phyloP scores from a whole-genome alignment of 2,888 invertebrate genomes.

The Drosophila nr. perissopoda region DNA sequence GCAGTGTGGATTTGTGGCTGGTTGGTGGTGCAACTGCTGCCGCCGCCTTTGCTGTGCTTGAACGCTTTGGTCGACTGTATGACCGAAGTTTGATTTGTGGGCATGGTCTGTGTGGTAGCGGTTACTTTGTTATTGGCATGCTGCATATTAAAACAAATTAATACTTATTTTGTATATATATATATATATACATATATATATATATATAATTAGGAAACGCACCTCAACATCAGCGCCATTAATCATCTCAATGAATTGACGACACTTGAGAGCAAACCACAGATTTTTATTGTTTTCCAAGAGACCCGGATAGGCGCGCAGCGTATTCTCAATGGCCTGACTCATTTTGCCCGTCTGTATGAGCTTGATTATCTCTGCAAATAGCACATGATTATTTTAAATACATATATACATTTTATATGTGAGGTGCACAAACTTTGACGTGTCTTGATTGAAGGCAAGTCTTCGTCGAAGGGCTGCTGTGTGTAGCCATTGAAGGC shows the following conservation, averaged over 20 bases:
- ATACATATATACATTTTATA: background rate
- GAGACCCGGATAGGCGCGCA: constrained; percentile 95
- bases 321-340: constrained; percentile 96
- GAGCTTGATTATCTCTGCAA: constrained; percentile 94
- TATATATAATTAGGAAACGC: background rate
- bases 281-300: constrained; percentile 95
- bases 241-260: constrained; percentile 99
- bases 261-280: constrained; percentile 97
- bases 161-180: background rate
- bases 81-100: constrained; percentile 90
- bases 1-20: constrained; percentile 71
- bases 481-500: constrained; percentile 96
- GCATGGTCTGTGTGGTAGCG: constrained; percentile 79
- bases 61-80: constrained; percentile 90
- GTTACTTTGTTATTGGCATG: constrained; percentile 73
- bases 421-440: constrained; percentile 89
- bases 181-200: too few species aligned
- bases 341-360: constrained; percentile 97
- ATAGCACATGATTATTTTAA: constrained; percentile 51
- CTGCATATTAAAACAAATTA: constrained; percentile 22
- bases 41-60: constrained; percentile 78
- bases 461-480: constrained; percentile 95
- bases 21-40: constrained; percentile 51
- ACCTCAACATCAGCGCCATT: constrained; percentile 93
- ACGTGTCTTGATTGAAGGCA: constrained; percentile 97